Base-by-base conservation (phyloP, 2,797 vertebrate species). In the Nothura maculosa region DNA sequence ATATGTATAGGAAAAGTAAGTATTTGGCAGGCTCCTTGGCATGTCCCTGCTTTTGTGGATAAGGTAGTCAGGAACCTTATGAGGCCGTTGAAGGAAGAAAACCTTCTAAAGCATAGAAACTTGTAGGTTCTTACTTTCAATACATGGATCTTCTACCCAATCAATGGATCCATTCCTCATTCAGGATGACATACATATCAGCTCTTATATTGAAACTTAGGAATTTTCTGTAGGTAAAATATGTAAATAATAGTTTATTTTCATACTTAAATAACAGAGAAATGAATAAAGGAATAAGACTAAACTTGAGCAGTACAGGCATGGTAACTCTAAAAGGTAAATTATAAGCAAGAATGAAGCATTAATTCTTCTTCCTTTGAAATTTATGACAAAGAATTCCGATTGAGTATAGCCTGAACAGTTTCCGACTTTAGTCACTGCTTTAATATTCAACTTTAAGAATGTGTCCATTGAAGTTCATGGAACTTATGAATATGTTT, bases 401-500 rank as follows among this genome's bases (percentile, higher is more conserved):
- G 60, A 28, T 21, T 25, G 36, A 57, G 17, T 81, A 88, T 82
- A 70, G 7, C 25, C 90, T 74, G 68, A 79, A 45, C 14, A 81
- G 25, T 17, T 70, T 79, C 82, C 88, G n/a, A 12, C 18, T 61
- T 85, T 90, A 92, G 76, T 81, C 15, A 57, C 6, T 64, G 21
- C 15, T 84, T 83, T 88, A 80, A 38, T 89, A 84, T 74, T 86
- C 74, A 86, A 91, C 12, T 77, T 77, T 79, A 74, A 74, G 48
- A 87, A 79, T 54, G 15, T 24, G 5, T 55, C 34, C 34, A 85
- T 85, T 43, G 77, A 69, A 88, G 42, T 85, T 86, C 47, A 50
- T 7, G 57, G 25, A 61, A 80, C n/a, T 90, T 82, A 87, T 20
- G 42, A 89, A 91, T 79, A 61, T 85, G 27, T 85, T 91, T 92